phyloP scores from a whole-genome alignment of 2,113 vertebrate genomes.

The Ictidomys tridecemlineatus region DNA sequence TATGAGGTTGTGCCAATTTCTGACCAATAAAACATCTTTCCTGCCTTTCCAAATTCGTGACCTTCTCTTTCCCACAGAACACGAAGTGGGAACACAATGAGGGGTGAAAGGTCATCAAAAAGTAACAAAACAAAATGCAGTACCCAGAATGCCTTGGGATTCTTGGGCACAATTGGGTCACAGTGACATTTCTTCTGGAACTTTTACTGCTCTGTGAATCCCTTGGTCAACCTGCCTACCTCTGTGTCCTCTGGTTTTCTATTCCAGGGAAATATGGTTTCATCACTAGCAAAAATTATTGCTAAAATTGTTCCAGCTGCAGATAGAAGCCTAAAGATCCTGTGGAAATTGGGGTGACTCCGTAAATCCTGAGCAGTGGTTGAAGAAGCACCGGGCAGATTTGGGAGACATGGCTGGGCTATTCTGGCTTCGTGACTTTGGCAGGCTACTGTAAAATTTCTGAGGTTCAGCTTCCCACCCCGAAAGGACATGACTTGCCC shows the following conservation, averaged over 20 bases:
- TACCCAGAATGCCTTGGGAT: not conserved
- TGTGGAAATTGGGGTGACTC: not conserved
- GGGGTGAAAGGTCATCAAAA: not conserved
- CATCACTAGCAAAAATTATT: slow-evolving; percentile 32
- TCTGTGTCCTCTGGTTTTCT: slow-evolving; percentile 23
- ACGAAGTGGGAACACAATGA: slow-evolving; percentile 38
- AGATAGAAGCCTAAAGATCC: not conserved
- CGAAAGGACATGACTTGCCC: not conserved
- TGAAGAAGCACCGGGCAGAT: not conserved
- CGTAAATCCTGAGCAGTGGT: not conserved
- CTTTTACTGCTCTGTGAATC: not conserved
- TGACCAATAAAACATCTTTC: slow-evolving; percentile 74
- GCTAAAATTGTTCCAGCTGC: not conserved
- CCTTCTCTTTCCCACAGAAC: slow-evolving; percentile 68
- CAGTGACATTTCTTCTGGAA: not conserved
- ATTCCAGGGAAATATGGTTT: slow-evolving; percentile 34
- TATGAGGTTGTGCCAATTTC: slow-evolving; percentile 68
- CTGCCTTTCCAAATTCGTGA: slow-evolving; percentile 64
- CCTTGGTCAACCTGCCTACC: not conserved
- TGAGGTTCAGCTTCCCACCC: not conserved
- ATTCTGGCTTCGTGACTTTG: not conserved
- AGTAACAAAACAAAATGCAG: slow-evolving; percentile 44
- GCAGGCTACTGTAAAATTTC: not conserved
- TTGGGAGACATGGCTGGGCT: not conserved
- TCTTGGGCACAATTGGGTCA: not conserved